phyloP scores from a whole-genome alignment of 92 coral and sea anemone genomes.

The Epizoanthus illoricatus region DNA sequence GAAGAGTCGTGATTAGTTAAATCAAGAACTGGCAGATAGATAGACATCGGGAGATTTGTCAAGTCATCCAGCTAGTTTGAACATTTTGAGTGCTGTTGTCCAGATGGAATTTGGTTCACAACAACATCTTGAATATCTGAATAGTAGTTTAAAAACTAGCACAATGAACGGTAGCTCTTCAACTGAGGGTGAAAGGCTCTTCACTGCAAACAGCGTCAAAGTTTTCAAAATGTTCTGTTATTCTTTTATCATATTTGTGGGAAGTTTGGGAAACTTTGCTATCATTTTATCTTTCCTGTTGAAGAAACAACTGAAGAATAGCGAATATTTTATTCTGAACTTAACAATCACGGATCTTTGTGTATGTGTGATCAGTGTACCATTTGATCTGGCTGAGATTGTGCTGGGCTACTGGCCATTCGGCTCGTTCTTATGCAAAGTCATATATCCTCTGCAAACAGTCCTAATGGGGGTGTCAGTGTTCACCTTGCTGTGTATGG shows the following conservation, averaged over 20 bases:
- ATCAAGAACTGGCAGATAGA: too few species aligned
- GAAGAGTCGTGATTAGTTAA: too few species aligned
- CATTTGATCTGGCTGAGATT: conserved; percentile 79
- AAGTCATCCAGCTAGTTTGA: too few species aligned
- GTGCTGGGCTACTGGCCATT: conserved; percentile 77
- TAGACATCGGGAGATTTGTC: too few species aligned
- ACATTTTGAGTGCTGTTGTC: too few species aligned
- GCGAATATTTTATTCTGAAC: conserved; percentile 86
- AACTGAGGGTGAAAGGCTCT: neutral
- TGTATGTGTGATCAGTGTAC: conserved; percentile 82
- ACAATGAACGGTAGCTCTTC: conserved; percentile 9
- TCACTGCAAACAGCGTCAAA: conserved; percentile 23
- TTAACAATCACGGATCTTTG: conserved; percentile 85
- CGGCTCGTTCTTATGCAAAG: conserved; percentile 79
- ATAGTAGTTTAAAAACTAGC: neutral
- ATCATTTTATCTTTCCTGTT: conserved; percentile 57
- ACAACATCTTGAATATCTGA: too few species aligned
- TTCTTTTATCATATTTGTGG: conserved; percentile 64
- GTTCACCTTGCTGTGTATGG: conserved; percentile 85
- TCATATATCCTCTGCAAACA: conserved; percentile 93
- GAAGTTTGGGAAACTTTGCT: conserved; percentile 75
- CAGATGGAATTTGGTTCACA: too few species aligned
- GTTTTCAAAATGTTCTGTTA: conserved; percentile 41
- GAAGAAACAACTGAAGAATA: conserved; percentile 68
- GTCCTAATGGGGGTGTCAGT: conserved; percentile 90